Percentiles rank a stretch among this genome's conserved stretches.
These are phyloP conservation scores for Malthinus flaveolus DNA, from an alignment of 2,888 invertebrate species.

Conservation along the genomic window DNA sequence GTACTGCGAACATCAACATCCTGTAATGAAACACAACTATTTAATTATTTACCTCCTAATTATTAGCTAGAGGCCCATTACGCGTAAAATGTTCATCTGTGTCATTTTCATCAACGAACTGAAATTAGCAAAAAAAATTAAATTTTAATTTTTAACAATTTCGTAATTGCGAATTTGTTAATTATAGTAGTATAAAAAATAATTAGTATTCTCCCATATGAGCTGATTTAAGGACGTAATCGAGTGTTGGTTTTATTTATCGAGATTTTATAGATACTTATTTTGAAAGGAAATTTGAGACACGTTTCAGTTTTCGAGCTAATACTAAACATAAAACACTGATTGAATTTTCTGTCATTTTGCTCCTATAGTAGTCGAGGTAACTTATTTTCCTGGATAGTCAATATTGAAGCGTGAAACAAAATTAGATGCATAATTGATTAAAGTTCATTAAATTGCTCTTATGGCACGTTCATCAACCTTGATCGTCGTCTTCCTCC, in stretches of 20 bases:
- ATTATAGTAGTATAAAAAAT: no score
- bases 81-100: constrained; percentile 12
- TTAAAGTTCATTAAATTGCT: constrained; percentile 24
- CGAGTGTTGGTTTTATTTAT: not conserved
- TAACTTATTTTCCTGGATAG: no score
- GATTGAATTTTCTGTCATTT: constrained; percentile 14
- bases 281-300: no score
- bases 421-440: constrained; percentile 23
- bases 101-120: constrained; percentile 12
- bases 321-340: constrained; percentile 21
- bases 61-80: constrained; percentile 10
- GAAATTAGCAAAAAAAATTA: constrained; percentile 4
- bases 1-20: constrained; percentile 5
- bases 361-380: constrained; percentile 6
- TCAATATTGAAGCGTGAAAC: constrained; percentile 9
- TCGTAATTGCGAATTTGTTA: not conserved
- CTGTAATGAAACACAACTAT: constrained; percentile 13
- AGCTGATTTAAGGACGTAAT: not conserved
- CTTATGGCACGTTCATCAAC: constrained; percentile 14
- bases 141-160: constrained; percentile 5
- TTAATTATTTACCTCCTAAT: constrained; percentile 16
- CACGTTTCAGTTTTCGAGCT: not conserved
- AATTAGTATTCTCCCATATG: no score
- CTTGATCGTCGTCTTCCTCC: constrained; percentile 2
- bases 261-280: not conserved